phyloP scores from a whole-genome alignment of 1,140 invertebrate genomes.

The Saccostrea echinata region DNA sequence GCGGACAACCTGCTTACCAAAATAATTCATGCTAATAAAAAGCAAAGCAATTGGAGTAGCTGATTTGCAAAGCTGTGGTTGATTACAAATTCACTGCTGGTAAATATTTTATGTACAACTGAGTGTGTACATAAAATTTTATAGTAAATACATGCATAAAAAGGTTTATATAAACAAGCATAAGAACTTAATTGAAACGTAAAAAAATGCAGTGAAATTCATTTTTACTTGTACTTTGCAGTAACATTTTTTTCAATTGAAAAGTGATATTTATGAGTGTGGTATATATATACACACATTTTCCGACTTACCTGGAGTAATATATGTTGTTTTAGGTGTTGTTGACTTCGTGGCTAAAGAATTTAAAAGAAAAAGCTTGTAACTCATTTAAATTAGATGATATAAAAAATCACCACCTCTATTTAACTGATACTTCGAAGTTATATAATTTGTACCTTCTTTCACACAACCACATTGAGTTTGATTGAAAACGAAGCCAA shows the following conservation, averaged over 20 bases:
- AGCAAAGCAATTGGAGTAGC: neutral
- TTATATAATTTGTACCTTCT: neutral
- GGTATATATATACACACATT: neutral
- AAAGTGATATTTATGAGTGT: too few relatives aligned
- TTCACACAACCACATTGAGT: constrained; percentile 22
- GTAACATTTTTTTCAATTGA: too few relatives aligned
- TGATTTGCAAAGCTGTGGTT: too few relatives aligned
- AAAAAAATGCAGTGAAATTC: too few relatives aligned
- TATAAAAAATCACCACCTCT: neutral
- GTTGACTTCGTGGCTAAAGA: neutral
- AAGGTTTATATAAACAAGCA: too few relatives aligned
- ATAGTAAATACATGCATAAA: too few relatives aligned
- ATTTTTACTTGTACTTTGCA: too few relatives aligned
- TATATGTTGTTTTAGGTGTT: neutral
- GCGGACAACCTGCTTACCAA: constrained; percentile 37
- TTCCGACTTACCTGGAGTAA: neutral
- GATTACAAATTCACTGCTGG: too few relatives aligned
- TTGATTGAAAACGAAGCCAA: constrained; percentile 22
- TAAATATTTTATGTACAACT: too few relatives aligned
- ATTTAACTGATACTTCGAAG: neutral
- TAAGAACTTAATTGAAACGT: too few relatives aligned
- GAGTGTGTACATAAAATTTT: too few relatives aligned
- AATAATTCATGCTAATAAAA: neutral
- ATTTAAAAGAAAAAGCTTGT: neutral
- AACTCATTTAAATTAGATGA: neutral